Evolutionary conservation across 1,140 invertebrate species (phyloP).

Genomic region (Papilio dardanus): DNA sequence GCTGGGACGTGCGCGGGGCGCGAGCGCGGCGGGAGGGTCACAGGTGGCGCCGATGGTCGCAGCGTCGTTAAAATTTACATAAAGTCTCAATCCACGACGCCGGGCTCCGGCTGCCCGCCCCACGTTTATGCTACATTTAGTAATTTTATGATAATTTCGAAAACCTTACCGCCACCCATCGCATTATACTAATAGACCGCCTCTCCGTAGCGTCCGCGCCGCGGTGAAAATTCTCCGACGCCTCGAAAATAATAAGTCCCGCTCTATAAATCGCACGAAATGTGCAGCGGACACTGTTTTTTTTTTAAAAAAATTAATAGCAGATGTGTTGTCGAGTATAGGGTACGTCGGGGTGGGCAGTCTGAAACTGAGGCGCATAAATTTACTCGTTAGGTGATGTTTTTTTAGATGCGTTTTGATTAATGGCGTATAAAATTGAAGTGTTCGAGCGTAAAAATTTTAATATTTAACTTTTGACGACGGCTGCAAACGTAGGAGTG

Average conservation of each 20-base stretch:
- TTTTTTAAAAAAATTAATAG: slow-evolving; percentile 76
- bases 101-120: slow-evolving; percentile 71
- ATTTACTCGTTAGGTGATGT: slow-evolving; percentile 68
- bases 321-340: slow-evolving; percentile 77
- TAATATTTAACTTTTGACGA: slow-evolving; percentile 61
- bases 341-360: slow-evolving; percentile 54
- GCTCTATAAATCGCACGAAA: slow-evolving; percentile 75
- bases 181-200: slow-evolving; percentile 81
- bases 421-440: slow-evolving; percentile 76
- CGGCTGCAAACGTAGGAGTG: slow-evolving; percentile 32
- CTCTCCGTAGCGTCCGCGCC: slow-evolving; percentile 58
- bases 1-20: slow-evolving; percentile 47
- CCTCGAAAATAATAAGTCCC: slow-evolving; percentile 76
- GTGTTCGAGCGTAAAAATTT: slow-evolving; percentile 58
- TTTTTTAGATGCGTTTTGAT: slow-evolving; percentile 72
- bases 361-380: slow-evolving; percentile 74
- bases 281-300: slow-evolving; percentile 70
- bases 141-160: slow-evolving; percentile 82
- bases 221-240: slow-evolving; percentile 69
- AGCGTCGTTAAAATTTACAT: slow-evolving; percentile 82
- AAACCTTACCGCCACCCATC: slow-evolving; percentile 79
- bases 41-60: slow-evolving; percentile 80
- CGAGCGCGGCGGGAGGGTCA: slow-evolving; percentile 57
- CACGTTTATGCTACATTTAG: slow-evolving; percentile 82
- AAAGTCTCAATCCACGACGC: slow-evolving; percentile 80